A percentile compares a stretch with the other conserved stretches of the same genome.
These are phyloP conservation scores for Callinectes sapidus DNA, from an alignment of 2,888 invertebrate genomes.

Conservation along the genomic window DNA sequence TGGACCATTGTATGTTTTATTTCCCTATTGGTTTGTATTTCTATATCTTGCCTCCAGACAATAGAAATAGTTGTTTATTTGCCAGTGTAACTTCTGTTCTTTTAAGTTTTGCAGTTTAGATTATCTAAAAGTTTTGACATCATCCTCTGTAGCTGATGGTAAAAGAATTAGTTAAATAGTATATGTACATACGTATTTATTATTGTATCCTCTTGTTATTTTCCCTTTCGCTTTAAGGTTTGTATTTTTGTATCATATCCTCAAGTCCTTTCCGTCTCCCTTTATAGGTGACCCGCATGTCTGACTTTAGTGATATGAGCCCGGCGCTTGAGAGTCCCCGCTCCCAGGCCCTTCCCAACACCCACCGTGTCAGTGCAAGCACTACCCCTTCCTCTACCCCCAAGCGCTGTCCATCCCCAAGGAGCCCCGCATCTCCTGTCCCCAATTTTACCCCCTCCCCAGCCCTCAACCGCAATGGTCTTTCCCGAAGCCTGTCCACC, in stretches of 20 bases:
- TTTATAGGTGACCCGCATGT: slow-evolving; percentile 67
- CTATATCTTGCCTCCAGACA: not conserved
- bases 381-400: slow-evolving; percentile 45
- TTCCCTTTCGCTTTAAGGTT: not conserved
- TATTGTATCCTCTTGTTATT: not conserved
- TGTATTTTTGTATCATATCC: slow-evolving; percentile 8
- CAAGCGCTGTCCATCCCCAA: slow-evolving; percentile 52
- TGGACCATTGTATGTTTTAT: not conserved
- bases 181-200: not conserved
- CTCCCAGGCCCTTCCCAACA: slow-evolving; percentile 48
- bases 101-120: not conserved
- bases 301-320: slow-evolving; percentile 60
- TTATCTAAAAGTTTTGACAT: not conserved
- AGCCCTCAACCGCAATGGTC: slow-evolving; percentile 10
- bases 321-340: slow-evolving; percentile 49
- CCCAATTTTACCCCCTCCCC: slow-evolving; percentile 59
- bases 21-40: not conserved
- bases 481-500: slow-evolving; percentile 60
- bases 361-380: slow-evolving; percentile 29
- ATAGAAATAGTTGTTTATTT: too few relatives aligned
- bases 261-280: not conserved
- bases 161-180: not conserved
- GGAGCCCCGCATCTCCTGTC: slow-evolving; percentile 53
- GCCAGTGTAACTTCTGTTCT: too few relatives aligned
- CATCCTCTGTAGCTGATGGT: not conserved